Evolutionary conservation across 1,140 invertebrate genomes (phyloP).

Genomic region (Bombyx mori): DNA sequence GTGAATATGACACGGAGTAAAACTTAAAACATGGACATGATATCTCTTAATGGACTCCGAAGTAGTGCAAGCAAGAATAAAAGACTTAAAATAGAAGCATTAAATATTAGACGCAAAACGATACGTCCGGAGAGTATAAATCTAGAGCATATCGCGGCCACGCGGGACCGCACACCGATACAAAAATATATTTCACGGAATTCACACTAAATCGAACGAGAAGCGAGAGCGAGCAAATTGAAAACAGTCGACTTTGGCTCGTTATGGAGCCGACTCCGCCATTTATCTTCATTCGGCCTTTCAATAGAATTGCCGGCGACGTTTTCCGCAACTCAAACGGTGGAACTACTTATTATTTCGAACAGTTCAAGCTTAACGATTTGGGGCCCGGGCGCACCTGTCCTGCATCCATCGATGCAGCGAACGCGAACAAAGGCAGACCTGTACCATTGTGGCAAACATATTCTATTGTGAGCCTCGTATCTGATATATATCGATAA

Average conservation of each 20-base stretch:
- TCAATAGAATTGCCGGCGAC: conserved; percentile 63
- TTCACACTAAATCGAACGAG: conserved; percentile 55
- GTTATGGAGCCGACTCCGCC: conserved; percentile 56
- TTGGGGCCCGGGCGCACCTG: conserved; percentile 50
- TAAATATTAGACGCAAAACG: too few species aligned
- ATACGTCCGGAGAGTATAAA: too few species aligned
- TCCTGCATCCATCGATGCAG: conserved; percentile 6
- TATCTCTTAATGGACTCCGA: not conserved
- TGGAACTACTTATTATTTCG: conserved; percentile 65
- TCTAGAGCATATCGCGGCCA: not conserved
- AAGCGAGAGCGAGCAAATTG: conserved; percentile 50
- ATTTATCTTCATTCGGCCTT: conserved; percentile 68
- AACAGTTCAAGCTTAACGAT: conserved; percentile 57
- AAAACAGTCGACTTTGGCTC: conserved; percentile 61
- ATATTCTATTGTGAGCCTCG: too few species aligned
- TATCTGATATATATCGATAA: too few species aligned
- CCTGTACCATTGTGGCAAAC: too few species aligned
- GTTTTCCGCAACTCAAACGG: conserved; percentile 60
- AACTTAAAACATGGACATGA: not conserved
- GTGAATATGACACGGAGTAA: not conserved
- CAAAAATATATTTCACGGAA: conserved; percentile 42
- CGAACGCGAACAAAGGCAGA: too few species aligned
- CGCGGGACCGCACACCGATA: conserved; percentile 13
- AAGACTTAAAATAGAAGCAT: not conserved
- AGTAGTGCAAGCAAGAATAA: not conserved